These are phyloP conservation scores for Philhelius pedissequus DNA, from an alignment of 2,888 invertebrate species.

Conservation along the genomic window DNA sequence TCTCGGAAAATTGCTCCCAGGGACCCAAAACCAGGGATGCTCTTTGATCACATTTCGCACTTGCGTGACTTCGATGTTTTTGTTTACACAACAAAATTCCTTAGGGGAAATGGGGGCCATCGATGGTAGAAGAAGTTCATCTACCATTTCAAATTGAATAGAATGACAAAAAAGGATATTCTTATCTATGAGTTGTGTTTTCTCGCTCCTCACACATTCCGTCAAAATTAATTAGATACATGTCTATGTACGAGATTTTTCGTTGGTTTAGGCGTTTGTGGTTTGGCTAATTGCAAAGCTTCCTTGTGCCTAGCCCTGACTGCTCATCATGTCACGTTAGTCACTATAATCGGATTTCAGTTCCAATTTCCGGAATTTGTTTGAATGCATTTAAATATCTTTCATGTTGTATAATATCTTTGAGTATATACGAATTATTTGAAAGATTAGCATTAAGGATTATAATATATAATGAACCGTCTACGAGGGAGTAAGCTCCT, in stretches of 20 bases:
- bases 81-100: constrained; percentile 6
- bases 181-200: constrained; percentile 16
- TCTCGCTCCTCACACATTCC: neutral
- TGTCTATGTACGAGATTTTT: neutral
- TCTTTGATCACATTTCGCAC: constrained; percentile 48
- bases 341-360: constrained; percentile 16
- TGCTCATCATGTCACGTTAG: constrained; percentile 22
- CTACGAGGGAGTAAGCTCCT: no score
- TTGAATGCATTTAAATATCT: constrained; percentile 5
- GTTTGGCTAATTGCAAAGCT: constrained; percentile 23
- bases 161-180: neutral
- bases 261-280: neutral
- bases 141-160: constrained; percentile 32
- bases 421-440: neutral
- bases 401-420: neutral
- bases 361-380: neutral
- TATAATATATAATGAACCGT: no score
- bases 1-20: constrained; percentile 29
- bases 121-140: neutral
- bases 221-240: constrained; percentile 32
- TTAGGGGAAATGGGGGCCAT: neutral
- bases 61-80: constrained; percentile 27
- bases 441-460: neutral
- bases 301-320: neutral
- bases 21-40: constrained; percentile 37